Conservation (phyloP, 1,140 invertebrate genomes). For the Bombus sibiricus region DNA sequence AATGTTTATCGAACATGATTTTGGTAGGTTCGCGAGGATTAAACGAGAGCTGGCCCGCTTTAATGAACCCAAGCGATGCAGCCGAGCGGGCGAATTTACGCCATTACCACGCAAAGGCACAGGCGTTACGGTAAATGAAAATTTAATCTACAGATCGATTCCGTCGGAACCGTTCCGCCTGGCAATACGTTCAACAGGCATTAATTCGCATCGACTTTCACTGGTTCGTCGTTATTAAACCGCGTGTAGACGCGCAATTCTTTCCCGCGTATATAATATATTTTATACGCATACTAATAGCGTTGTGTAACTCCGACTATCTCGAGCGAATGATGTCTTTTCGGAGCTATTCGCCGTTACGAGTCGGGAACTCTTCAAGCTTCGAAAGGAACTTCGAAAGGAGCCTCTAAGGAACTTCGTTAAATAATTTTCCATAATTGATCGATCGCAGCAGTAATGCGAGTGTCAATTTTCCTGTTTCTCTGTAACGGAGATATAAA, state of each 20-base stretch:
- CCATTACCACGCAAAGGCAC: slow-evolving; percentile 60
- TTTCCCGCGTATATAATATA: background rate
- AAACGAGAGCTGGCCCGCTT: slow-evolving; percentile 72
- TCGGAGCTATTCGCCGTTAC: slow-evolving; percentile 29
- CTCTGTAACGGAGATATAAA: background rate
- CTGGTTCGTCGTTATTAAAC: slow-evolving; percentile 38
- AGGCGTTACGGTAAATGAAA: slow-evolving; percentile 68
- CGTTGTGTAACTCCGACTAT: slow-evolving; percentile 15
- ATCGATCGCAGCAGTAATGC: background rate
- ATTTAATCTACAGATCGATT: slow-evolving; percentile 70
- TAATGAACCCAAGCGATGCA: slow-evolving; percentile 70
- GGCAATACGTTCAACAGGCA: slow-evolving; percentile 57
- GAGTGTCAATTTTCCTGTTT: background rate
- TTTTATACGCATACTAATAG: slow-evolving; percentile 10
- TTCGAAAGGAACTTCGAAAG: no score
- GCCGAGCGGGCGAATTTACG: slow-evolving; percentile 63
- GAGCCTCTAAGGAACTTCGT: background rate
- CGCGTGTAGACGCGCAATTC: slow-evolving; percentile 8
- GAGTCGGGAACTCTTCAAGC: slow-evolving; percentile 25
- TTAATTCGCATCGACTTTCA: slow-evolving; percentile 66
- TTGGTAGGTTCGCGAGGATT: slow-evolving; percentile 73
- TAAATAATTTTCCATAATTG: background rate
- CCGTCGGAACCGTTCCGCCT: slow-evolving; percentile 56
- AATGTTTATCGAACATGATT: slow-evolving; percentile 78
- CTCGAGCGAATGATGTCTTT: slow-evolving; percentile 47